Evolutionary conservation across 2,113 vertebrate species (phyloP).

Genomic region (Eleginops maclovinus): DNA sequence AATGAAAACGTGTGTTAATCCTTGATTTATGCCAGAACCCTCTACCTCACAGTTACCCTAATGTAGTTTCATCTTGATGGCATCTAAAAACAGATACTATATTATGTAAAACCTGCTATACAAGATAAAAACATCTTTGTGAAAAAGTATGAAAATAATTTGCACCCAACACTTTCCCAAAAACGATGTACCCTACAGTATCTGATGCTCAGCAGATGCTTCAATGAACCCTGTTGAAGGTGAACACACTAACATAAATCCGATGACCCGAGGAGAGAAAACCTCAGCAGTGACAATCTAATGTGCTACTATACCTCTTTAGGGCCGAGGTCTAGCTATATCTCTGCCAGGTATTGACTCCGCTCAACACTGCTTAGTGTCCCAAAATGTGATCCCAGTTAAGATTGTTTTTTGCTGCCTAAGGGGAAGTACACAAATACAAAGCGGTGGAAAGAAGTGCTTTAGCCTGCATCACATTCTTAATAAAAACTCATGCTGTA

Average conservation of each 20-base stretch:
- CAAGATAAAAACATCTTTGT: neutral
- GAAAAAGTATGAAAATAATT: neutral
- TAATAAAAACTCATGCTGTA: conserved; percentile 19
- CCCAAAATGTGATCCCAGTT: conserved; percentile 69
- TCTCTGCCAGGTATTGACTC: conserved; percentile 77
- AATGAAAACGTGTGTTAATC: neutral
- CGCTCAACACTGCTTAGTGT: conserved; percentile 75
- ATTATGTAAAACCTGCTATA: neutral
- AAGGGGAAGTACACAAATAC: conserved; percentile 49
- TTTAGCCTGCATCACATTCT: conserved; percentile 39
- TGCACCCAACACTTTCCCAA: neutral
- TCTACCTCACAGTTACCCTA: neutral
- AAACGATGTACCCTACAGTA: neutral
- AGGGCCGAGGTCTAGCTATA: conserved; percentile 53
- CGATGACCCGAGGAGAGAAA: conserved; percentile 63
- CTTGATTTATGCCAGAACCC: neutral
- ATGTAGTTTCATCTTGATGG: neutral
- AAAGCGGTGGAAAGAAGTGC: conserved; percentile 40
- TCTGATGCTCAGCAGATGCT: neutral
- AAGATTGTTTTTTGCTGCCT: conserved; percentile 71
- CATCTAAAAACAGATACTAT: neutral
- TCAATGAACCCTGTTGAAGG: conserved; percentile 20
- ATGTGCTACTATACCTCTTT: conserved; percentile 67
- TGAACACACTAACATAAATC: conserved; percentile 51
- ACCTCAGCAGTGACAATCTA: conserved; percentile 65